Percentiles rank a stretch among this genome's conserved stretches.
These are phyloP conservation scores for Halcyon malimbica DNA, from an alignment of 2,113 vertebrate species.

Conservation along the genomic window DNA sequence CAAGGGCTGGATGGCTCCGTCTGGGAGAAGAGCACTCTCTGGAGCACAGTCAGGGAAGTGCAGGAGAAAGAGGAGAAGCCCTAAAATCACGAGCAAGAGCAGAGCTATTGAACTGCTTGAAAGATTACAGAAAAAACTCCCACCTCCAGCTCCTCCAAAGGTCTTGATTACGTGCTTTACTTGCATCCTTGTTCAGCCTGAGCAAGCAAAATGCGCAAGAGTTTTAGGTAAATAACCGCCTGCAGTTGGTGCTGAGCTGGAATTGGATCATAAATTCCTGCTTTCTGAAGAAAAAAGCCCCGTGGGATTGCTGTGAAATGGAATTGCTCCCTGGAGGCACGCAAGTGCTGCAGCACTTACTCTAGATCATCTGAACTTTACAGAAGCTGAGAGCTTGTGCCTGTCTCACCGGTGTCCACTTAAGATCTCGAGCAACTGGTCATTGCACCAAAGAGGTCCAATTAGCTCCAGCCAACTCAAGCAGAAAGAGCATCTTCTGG, in stretches of 20 bases:
- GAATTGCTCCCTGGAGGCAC: background rate
- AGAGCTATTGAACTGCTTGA: background rate
- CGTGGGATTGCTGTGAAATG: background rate
- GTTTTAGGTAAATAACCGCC: background rate
- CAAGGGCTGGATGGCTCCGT: background rate
- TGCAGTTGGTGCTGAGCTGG: background rate
- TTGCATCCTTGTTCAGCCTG: background rate
- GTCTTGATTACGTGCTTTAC: background rate
- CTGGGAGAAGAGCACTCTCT: constrained; percentile 69
- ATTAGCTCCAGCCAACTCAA: background rate
- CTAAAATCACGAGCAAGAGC: background rate
- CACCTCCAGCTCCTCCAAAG: background rate
- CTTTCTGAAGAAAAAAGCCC: background rate
- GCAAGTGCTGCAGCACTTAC: background rate
- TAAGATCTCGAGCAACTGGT: background rate
- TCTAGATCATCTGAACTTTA: background rate
- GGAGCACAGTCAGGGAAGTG: constrained; percentile 42
- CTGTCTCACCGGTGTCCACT: background rate
- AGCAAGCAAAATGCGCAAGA: background rate
- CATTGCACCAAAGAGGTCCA: background rate
- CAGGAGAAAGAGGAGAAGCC: background rate
- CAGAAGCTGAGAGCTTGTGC: background rate
- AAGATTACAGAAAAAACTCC: background rate
- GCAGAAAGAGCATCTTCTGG: background rate
- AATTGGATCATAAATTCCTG: background rate